Percentiles rank a stretch among this genome's conserved stretches.
phyloP scores from a whole-genome alignment of 2,888 invertebrate genomes.

The Phyllotreta striolata region DNA sequence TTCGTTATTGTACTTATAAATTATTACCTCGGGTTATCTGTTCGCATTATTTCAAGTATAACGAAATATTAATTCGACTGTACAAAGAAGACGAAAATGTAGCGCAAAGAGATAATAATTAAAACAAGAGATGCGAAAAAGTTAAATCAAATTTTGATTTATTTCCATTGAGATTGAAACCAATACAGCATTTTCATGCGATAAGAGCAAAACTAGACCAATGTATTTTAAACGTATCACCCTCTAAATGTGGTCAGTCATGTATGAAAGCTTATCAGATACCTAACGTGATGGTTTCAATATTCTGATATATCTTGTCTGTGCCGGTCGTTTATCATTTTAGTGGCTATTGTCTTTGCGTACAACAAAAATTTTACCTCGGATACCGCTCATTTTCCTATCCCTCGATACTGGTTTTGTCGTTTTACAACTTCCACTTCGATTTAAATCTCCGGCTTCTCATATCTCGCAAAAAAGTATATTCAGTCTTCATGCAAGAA shows the following conservation, averaged over 20 bases:
- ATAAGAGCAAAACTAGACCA: slow-evolving; percentile 20
- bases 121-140: background rate
- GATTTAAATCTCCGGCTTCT: slow-evolving; percentile 11
- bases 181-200: slow-evolving; percentile 3
- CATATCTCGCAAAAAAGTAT: slow-evolving; percentile 6
- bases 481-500: slow-evolving; percentile 1
- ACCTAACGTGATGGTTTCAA: slow-evolving; percentile 18
- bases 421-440: slow-evolving; percentile 15
- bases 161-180: slow-evolving; percentile 10
- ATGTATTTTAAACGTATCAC: slow-evolving; percentile 20
- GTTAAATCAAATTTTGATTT: slow-evolving; percentile 24
- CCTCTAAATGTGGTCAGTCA: slow-evolving; percentile 20
- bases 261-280: slow-evolving; percentile 28
- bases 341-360: slow-evolving; percentile 19
- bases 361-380: slow-evolving; percentile 16
- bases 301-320: slow-evolving; percentile 11
- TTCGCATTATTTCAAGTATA: too few species aligned
- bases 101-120: background rate
- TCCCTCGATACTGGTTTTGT: slow-evolving; percentile 11
- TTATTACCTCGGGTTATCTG: background rate
- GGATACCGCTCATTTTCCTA: slow-evolving; percentile 8
- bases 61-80: background rate
- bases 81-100: background rate
- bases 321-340: slow-evolving; percentile 26
- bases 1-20: background rate